These are phyloP conservation scores for Tipula lateralis DNA, from an alignment of 2,888 invertebrate genomes.

Conservation along the genomic window DNA sequence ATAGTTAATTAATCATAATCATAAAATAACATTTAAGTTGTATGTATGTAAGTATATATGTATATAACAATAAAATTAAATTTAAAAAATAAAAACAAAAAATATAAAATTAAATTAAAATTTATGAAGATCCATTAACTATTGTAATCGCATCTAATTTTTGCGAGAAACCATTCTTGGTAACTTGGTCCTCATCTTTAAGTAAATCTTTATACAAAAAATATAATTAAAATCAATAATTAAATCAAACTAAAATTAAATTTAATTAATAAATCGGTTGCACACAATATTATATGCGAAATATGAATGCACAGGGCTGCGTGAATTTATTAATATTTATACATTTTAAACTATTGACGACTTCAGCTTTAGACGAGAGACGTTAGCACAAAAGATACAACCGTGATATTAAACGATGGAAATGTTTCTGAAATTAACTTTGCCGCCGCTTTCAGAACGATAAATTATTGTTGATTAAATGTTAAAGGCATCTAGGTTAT, in stretches of 20 bases:
- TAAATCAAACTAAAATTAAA: neutral
- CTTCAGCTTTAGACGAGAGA: neutral
- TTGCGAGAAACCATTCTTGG: neutral
- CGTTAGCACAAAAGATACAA: neutral
- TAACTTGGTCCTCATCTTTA: conserved; percentile 15
- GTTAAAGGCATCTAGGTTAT: too few relatives aligned
- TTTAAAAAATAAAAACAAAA: conserved; percentile 12
- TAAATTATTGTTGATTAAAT: too few relatives aligned
- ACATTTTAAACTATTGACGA: neutral
- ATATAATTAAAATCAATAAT: neutral
- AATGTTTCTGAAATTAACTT: too few relatives aligned
- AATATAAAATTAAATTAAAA: neutral
- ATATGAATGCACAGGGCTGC: neutral
- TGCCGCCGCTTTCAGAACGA: too few relatives aligned
- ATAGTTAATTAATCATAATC: neutral
- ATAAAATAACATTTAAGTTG: conserved; percentile 20
- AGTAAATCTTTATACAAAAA: neutral
- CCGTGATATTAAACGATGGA: neutral
- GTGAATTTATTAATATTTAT: neutral
- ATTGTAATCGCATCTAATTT: neutral
- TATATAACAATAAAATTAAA: conserved; percentile 5
- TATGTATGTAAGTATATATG: neutral
- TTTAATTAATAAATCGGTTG: neutral
- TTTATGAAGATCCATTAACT: neutral
- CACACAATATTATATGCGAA: neutral